Base-by-base conservation (phyloP, 2,113 vertebrate genomes). In the Riparia riparia region DNA sequence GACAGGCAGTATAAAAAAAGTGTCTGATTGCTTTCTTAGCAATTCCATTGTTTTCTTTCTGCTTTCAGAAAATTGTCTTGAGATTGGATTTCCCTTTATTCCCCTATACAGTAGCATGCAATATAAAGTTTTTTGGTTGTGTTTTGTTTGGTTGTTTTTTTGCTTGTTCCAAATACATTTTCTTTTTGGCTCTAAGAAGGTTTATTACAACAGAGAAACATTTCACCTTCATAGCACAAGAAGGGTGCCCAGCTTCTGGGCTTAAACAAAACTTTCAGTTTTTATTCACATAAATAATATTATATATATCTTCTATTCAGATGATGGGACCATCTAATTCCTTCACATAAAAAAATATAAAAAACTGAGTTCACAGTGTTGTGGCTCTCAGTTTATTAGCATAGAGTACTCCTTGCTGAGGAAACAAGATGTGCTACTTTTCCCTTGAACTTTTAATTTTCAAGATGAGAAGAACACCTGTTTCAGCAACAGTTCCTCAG, bases 41-140 rank as follows among this genome's bases (percentile, higher is more conserved):
- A 94, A 95, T 84, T 94, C 79, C 41, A 95, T 97, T 97, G 96
- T 95, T 97, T 98, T 97, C 78, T 49, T 91, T 94, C 68, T 77
- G 44, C 51, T 83, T 96, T 96, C 73, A 96, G 95, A 97, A 98
- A 96, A 89, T 94, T 97, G 90, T 90, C 51, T 93, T 94, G 93
- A 96, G 95, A 98, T 97, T 98, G 93, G 82, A 97, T 97, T 96
- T 80, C 65, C 74, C 56, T 28, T 89, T 80, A 45, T 50, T 89
- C 47, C 41, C 28, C 65, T 89, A 51, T 96, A 91, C 53, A 97
- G 89, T 72, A 89, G 44, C 50, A 66, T 86, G 78, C 74, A 95
- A 76, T 69, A 94, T 50, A 85, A 95, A 97, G 72, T 60, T 11
- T 28, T 28, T 51, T 29, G 20, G 14, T 63, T 51, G 58, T 78